phyloP scores from a whole-genome alignment of 2,113 vertebrate species.

The Taurulus bubalis region DNA sequence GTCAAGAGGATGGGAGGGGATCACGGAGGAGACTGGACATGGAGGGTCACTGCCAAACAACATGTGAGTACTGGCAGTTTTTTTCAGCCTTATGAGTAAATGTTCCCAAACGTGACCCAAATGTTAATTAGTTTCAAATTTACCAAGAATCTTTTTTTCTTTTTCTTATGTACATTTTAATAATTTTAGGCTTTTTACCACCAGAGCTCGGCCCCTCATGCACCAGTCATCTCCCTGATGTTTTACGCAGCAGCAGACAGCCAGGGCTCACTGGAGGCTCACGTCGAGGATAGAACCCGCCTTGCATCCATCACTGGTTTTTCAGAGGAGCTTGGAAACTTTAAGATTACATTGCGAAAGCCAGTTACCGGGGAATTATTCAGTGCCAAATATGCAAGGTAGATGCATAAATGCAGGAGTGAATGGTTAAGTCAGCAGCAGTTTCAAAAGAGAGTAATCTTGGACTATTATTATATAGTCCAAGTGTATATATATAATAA shows the following conservation, averaged over 20 bases:
- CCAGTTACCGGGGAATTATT: conserved; percentile 81
- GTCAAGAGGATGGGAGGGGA: conserved; percentile 90
- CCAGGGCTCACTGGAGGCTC: conserved; percentile 86
- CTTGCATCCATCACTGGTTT: conserved; percentile 86
- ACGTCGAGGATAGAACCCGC: conserved; percentile 81
- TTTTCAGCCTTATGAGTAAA: background rate
- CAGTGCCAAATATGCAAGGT: conserved; percentile 87
- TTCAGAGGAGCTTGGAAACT: conserved; percentile 90
- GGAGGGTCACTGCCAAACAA: conserved; percentile 89
- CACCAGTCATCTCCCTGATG: conserved; percentile 90
- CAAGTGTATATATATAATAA: too few relatives aligned
- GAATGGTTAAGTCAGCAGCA: background rate
- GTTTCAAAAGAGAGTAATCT: background rate
- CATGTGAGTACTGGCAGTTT: conserved; percentile 80
- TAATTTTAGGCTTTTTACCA: conserved; percentile 11
- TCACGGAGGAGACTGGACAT: conserved; percentile 97
- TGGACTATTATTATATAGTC: too few relatives aligned
- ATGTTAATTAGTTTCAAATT: background rate
- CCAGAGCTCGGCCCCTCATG: conserved; percentile 74
- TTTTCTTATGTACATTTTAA: background rate
- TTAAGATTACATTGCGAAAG: conserved; percentile 89
- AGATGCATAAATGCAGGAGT: conserved; percentile 34
- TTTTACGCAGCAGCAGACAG: conserved; percentile 93
- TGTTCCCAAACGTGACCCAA: background rate
- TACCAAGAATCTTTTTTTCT: background rate